These are phyloP conservation scores for Hoplostethus atlanticus DNA, from an alignment of 2,797 vertebrate species.

Conservation along the genomic window DNA sequence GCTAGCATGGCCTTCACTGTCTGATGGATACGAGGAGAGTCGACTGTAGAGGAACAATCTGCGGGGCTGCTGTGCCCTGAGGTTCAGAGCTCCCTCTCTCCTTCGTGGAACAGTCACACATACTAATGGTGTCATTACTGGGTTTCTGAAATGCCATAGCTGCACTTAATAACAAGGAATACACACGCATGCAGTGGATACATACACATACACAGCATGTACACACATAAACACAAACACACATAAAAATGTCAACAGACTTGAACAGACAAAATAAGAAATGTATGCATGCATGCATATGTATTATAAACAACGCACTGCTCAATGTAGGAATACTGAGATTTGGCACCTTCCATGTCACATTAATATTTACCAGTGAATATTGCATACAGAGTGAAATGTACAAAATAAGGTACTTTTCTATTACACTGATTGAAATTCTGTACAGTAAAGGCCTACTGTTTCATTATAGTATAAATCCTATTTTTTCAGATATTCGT, in stretches of 20 bases:
- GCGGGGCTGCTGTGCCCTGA: constrained; percentile 57
- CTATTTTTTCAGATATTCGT: too few relatives aligned
- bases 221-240: background rate
- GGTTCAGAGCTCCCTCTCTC: constrained; percentile 53
- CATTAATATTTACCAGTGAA: constrained; percentile 4
- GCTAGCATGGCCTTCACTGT: constrained; percentile 48
- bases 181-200: background rate
- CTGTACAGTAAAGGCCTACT: background rate
- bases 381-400: constrained; percentile 5
- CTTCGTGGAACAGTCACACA: constrained; percentile 23
- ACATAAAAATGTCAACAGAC: constrained; percentile 9
- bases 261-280: background rate
- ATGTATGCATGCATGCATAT: background rate
- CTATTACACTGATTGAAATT: background rate
- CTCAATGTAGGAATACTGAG: background rate
- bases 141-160: constrained; percentile 51
- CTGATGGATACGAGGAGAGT: constrained; percentile 56
- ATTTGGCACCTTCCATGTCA: background rate
- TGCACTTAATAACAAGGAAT: constrained; percentile 11
- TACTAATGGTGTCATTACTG: constrained; percentile 68
- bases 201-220: constrained; percentile 10
- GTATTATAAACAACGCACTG: background rate
- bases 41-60: constrained; percentile 62
- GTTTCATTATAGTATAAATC: background rate
- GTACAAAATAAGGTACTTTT: background rate